Evolutionary conservation across 2,888 invertebrate genomes (phyloP).

Genomic region (Mythimna ferrago): DNA sequence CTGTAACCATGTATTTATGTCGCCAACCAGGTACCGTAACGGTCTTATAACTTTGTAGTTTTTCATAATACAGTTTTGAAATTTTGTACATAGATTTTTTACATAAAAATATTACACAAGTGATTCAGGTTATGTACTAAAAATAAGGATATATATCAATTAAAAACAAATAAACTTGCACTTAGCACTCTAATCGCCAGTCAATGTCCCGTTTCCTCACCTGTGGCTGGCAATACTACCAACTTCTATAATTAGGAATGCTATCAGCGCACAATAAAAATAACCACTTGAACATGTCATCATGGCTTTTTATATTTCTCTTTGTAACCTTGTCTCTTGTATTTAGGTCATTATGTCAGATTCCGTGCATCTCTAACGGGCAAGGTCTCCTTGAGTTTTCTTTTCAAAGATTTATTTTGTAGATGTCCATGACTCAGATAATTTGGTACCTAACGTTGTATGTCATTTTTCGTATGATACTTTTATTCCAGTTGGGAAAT

Average conservation of each 20-base stretch:
- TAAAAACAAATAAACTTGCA: too few species aligned
- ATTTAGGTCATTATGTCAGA: conserved; percentile 56
- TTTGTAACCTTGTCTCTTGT: conserved; percentile 50
- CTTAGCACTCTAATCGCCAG: background rate
- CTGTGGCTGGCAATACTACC: conserved; percentile 30
- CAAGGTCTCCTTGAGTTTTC: conserved; percentile 48
- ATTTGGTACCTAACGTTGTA: background rate
- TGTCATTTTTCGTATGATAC: background rate
- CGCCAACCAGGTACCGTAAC: too few species aligned
- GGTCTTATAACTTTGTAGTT: too few species aligned
- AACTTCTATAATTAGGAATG: conserved; percentile 46
- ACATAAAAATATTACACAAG: too few species aligned
- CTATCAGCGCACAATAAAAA: conserved; percentile 49
- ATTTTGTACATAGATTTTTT: too few species aligned
- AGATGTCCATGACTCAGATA: background rate
- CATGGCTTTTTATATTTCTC: conserved; percentile 50
- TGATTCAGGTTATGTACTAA: too few species aligned
- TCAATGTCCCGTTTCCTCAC: conserved; percentile 23
- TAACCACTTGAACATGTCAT: conserved; percentile 49
- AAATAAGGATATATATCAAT: too few species aligned
- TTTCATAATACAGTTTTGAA: too few species aligned
- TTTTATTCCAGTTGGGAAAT: background rate
- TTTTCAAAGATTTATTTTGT: conserved; percentile 26
- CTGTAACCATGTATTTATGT: too few species aligned
- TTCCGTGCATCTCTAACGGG: conserved; percentile 11